These are phyloP conservation scores for Pleuronectes platessa DNA, from an alignment of 2,113 vertebrate species.

Conservation along the genomic window DNA sequence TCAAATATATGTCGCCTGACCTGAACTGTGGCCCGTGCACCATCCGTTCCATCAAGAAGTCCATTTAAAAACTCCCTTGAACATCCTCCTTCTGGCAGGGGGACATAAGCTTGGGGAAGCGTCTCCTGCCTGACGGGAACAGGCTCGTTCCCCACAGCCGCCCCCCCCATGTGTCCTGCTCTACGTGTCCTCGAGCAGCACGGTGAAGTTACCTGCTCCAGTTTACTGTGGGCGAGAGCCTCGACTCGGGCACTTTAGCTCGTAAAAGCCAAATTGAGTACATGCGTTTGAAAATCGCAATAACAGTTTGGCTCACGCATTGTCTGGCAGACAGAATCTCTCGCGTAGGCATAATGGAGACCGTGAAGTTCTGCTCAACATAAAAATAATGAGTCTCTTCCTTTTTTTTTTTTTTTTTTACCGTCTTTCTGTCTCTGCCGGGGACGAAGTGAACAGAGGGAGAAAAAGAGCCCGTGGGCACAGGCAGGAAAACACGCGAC, in stretches of 20 bases:
- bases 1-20: not conserved
- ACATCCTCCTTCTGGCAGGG: slow-evolving; percentile 17
- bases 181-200: slow-evolving; percentile 52
- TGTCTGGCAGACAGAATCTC: slow-evolving; percentile 35
- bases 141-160: slow-evolving; percentile 34
- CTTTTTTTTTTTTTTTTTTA: not conserved
- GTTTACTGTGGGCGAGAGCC: slow-evolving; percentile 19
- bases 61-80: too few species aligned
- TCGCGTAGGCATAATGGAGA: slow-evolving; percentile 48
- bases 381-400: slow-evolving; percentile 50
- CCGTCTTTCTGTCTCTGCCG: slow-evolving; percentile 2
- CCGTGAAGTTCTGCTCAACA: slow-evolving; percentile 41
- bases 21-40: not conserved
- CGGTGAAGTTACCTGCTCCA: slow-evolving; percentile 42
- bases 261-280: slow-evolving; percentile 20
- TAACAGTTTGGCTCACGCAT: slow-evolving; percentile 7
- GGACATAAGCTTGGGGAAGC: slow-evolving; percentile 37
- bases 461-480: slow-evolving; percentile 65
- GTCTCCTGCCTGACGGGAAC: slow-evolving; percentile 32
- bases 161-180: slow-evolving; percentile 35
- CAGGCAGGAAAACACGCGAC: slow-evolving; percentile 66
- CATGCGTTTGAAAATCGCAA: slow-evolving; percentile 19
- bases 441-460: slow-evolving; percentile 59
- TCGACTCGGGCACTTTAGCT: not conserved
- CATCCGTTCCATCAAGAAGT: too few species aligned